Percentiles rank a stretch among this genome's conserved stretches.
phyloP scores from a whole-genome alignment of 2,797 vertebrate species.

The Acipenser ruthenus region DNA sequence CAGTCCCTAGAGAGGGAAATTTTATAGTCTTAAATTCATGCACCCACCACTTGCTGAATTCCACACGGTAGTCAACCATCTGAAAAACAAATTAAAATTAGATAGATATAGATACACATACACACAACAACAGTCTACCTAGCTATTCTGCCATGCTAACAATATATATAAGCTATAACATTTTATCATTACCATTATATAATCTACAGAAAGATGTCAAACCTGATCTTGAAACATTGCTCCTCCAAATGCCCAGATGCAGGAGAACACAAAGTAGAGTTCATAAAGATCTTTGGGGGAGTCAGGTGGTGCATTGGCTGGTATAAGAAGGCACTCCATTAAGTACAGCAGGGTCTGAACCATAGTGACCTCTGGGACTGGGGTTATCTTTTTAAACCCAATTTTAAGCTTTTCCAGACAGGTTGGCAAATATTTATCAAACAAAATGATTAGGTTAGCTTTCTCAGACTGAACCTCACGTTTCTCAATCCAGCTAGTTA shows the following conservation, averaged over 20 bases:
- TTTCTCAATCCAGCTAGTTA: slow-evolving; percentile 66
- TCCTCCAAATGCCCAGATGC: slow-evolving; percentile 52
- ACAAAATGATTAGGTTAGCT: slow-evolving; percentile 62
- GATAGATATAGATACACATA: background rate
- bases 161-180: background rate
- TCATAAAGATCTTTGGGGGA: slow-evolving; percentile 54
- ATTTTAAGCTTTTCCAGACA: slow-evolving; percentile 58
- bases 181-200: too few species aligned
- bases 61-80: slow-evolving; percentile 51
- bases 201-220: background rate
- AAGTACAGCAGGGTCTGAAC: slow-evolving; percentile 47
- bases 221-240: slow-evolving; percentile 64
- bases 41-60: slow-evolving; percentile 65
- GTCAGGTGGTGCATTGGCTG: slow-evolving; percentile 36
- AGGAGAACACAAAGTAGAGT: slow-evolving; percentile 55
- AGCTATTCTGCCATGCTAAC: background rate
- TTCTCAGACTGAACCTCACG: slow-evolving; percentile 55
- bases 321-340: slow-evolving; percentile 43
- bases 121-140: background rate
- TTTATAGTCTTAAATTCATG: slow-evolving; percentile 54
- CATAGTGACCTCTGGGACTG: slow-evolving; percentile 62
- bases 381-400: slow-evolving; percentile 67
- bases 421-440: slow-evolving; percentile 61
- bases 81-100: slow-evolving; percentile 19
- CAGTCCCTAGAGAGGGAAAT: slow-evolving; percentile 52